Evolutionary conservation across 2,888 invertebrate genomes (phyloP), one percentile per base, ranked within the genome.

Genomic region (Cataglyphis cursor): DNA sequence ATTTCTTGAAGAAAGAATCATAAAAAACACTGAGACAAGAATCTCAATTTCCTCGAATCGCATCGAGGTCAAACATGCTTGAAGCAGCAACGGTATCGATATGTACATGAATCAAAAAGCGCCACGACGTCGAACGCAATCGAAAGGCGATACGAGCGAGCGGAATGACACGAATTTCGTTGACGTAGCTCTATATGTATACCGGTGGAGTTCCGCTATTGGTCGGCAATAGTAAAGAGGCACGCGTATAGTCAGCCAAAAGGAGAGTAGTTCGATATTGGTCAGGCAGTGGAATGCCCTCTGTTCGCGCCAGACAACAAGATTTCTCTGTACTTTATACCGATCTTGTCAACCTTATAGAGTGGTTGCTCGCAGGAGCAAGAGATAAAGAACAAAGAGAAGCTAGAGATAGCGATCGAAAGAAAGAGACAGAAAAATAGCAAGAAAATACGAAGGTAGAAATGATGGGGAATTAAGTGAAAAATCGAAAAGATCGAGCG

Each of bases 231-330:
- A 88, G 85, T 80, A 68, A 72, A 28, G 57, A 59, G 31, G 57
- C 68, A 54, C 57, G 66, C 54, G 89, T 78, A 75, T 83, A 85
- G 72, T n/a, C 81, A 61, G 86, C 84, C 86, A 87, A 68, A 91
- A 91, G 92, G 89, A 82, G 91, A 90, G 90, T 88, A 88, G 90
- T 86, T 86, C 90, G 91, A 92, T 92, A 93, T 91, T 89, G 89
- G 89, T 88, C 91, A 81, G 91, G 90, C 90, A 90, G 90, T 88
- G 88, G 91, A 92, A 92, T 92, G 90, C 89, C 87, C 85, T 87
- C 87, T 78, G 88, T 87, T 91, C 88, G 88, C 85, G 89, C 90
- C 89, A 87, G 88, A 90, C 90, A 91, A 90, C 88, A 89, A 90
- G 90, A 92, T 92, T 92, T 91, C 91, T 89, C 88, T 85, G 88